Percentiles rank a stretch among this genome's conserved stretches.
phyloP scores from a whole-genome alignment of 1,140 invertebrate genomes.

The Cotesia typhae region DNA sequence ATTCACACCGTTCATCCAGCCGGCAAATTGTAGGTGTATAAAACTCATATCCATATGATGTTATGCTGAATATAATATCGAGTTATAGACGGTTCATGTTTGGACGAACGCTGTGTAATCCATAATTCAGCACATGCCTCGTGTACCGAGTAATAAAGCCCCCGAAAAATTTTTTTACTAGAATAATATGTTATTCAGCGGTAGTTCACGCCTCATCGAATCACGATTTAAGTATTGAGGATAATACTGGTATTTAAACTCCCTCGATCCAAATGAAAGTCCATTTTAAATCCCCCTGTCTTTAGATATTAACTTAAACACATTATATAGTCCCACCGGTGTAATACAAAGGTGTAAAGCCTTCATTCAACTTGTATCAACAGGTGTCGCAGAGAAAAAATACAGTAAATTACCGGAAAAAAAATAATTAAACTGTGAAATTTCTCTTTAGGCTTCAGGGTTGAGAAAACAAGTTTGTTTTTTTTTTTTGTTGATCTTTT shows the following conservation, averaged over 20 bases:
- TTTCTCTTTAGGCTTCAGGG: too few species aligned
- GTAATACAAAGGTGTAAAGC: not conserved
- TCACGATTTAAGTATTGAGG: not conserved
- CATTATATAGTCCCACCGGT: too few species aligned
- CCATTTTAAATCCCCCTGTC: not conserved
- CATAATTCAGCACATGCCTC: not conserved
- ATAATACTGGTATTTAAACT: constrained; percentile 4
- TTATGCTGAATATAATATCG: too few species aligned
- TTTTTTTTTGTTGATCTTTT: too few species aligned
- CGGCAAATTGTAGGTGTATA: constrained; percentile 29
- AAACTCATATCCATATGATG: not conserved
- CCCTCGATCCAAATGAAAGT: not conserved
- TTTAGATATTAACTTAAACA: not conserved
- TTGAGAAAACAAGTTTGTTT: too few species aligned
- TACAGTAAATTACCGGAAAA: not conserved
- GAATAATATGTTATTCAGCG: constrained; percentile 28
- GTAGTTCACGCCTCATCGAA: constrained; percentile 34
- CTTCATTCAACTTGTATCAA: constrained; percentile 5
- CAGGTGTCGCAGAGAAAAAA: constrained; percentile 5
- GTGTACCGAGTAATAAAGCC: constrained; percentile 1
- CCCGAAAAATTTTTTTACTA: constrained; percentile 28
- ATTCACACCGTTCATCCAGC: constrained; percentile 27
- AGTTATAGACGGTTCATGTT: too few species aligned
- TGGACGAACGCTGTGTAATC: too few species aligned
- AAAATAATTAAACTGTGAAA: not conserved